Conservation (phyloP, 2,888 invertebrate genomes). For the Athalia cordata region DNA sequence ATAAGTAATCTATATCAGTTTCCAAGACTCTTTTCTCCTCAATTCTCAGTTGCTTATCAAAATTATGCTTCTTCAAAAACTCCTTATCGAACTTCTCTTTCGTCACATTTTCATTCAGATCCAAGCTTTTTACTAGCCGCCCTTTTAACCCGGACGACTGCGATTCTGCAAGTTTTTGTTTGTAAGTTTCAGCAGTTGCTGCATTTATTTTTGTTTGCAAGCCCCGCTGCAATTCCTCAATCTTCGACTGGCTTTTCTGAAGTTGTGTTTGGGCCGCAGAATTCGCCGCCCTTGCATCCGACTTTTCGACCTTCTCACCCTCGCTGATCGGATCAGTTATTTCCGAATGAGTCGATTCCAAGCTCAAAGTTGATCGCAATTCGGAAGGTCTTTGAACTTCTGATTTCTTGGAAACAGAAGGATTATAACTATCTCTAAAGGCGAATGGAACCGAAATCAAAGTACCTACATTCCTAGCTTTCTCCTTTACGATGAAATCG, state of each 20-base stretch:
- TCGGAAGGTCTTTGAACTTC: constrained; percentile 9
- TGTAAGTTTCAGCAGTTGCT: constrained; percentile 62
- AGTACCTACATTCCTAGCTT: neutral
- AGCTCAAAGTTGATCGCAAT: constrained; percentile 7
- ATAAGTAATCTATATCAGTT: constrained; percentile 56
- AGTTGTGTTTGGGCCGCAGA: constrained; percentile 56
- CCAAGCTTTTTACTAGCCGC: constrained; percentile 49
- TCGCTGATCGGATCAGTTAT: constrained; percentile 15
- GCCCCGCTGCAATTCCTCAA: constrained; percentile 63
- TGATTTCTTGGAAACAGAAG: neutral
- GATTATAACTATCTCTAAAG: neutral
- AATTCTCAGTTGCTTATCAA: constrained; percentile 60
- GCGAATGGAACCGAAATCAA: neutral
- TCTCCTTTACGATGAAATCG: constrained; percentile 6
- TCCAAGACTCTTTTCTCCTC: constrained; percentile 58
- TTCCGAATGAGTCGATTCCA: neutral
- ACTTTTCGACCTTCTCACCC: neutral
- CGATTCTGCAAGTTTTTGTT: constrained; percentile 58
- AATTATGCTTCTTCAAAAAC: constrained; percentile 61
- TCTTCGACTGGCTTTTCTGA: constrained; percentile 61
- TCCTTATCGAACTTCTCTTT: constrained; percentile 59
- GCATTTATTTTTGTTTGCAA: constrained; percentile 63
- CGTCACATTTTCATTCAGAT: constrained; percentile 57
- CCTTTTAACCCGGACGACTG: constrained; percentile 55
- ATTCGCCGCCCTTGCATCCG: constrained; percentile 4